Conservation (phyloP, 2,888 invertebrate genomes). For the Notocelia uddmanniana region DNA sequence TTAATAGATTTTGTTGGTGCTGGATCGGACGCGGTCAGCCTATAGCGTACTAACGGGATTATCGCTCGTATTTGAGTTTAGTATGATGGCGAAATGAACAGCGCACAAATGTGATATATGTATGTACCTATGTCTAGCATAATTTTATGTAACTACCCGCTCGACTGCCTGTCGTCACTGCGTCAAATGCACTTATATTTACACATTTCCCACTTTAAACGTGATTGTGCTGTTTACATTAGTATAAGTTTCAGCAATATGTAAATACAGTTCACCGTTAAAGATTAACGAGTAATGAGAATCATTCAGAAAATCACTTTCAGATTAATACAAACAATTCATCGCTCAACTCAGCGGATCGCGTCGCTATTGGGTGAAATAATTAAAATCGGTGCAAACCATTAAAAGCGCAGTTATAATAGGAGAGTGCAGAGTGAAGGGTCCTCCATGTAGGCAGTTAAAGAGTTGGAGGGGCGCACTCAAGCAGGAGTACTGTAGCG, state of each 20-base stretch:
- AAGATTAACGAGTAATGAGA: background rate
- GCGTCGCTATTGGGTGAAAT: constrained; percentile 71
- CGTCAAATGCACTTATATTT: constrained; percentile 9
- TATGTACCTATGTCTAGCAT: constrained; percentile 46
- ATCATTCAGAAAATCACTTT: background rate
- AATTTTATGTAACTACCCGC: constrained; percentile 49
- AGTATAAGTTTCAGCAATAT: background rate
- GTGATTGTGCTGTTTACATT: background rate
- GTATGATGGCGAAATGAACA: constrained; percentile 65
- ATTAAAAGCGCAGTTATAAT: constrained; percentile 86
- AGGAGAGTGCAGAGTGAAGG: constrained; percentile 81
- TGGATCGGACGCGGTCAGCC: constrained; percentile 72
- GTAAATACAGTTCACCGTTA: background rate
- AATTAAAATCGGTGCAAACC: constrained; percentile 83
- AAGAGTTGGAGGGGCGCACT: constrained; percentile 84
- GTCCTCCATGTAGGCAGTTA: constrained; percentile 86
- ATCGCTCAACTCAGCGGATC: constrained; percentile 51
- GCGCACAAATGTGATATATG: constrained; percentile 56
- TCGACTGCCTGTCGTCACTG: constrained; percentile 43
- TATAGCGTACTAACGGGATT: constrained; percentile 81
- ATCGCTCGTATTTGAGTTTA: constrained; percentile 76
- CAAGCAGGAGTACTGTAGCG: constrained; percentile 79
- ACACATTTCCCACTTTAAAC: background rate
- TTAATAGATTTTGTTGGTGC: constrained; percentile 83
- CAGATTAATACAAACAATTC: constrained; percentile 16